phyloP scores from a whole-genome alignment of 2,888 invertebrate species.

The Celastrina argiolus region DNA sequence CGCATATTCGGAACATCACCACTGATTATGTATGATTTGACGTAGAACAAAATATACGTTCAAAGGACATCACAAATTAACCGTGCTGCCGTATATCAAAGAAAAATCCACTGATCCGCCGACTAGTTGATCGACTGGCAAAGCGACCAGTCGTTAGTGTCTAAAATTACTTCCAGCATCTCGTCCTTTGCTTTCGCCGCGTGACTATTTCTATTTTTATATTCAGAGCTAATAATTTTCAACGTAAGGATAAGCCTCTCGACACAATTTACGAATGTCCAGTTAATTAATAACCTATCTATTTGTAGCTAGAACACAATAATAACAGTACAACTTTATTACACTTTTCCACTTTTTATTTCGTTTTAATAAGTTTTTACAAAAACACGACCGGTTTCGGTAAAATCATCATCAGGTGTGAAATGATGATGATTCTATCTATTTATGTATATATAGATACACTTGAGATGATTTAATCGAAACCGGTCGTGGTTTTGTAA shows the following conservation, averaged over 20 bases:
- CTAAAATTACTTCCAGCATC: background rate
- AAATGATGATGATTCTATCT: no score
- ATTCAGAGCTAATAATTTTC: background rate
- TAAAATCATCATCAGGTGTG: no score
- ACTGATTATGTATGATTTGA: slow-evolving; percentile 14
- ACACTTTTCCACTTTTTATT: no score
- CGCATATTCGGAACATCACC: background rate
- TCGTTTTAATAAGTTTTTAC: no score
- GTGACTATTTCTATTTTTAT: slow-evolving; percentile 1
- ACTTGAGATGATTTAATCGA: no score
- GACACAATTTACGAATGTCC: background rate
- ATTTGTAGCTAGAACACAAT: no score
- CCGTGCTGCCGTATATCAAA: slow-evolving; percentile 31
- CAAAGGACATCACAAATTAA: slow-evolving; percentile 31
- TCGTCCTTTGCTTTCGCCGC: background rate
- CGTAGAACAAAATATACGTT: slow-evolving; percentile 14
- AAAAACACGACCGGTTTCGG: no score
- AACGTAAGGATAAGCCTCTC: background rate
- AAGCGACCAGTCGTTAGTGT: background rate
- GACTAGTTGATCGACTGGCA: slow-evolving; percentile 4
- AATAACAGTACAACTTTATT: no score
- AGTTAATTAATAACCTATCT: no score
- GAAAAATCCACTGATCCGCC: slow-evolving; percentile 15
- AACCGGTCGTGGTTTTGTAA: no score
- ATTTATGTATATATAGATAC: no score